These are phyloP conservation scores for Sphaerophoria rueppellii DNA, from an alignment of 2,888 invertebrate species.

Conservation along the genomic window DNA sequence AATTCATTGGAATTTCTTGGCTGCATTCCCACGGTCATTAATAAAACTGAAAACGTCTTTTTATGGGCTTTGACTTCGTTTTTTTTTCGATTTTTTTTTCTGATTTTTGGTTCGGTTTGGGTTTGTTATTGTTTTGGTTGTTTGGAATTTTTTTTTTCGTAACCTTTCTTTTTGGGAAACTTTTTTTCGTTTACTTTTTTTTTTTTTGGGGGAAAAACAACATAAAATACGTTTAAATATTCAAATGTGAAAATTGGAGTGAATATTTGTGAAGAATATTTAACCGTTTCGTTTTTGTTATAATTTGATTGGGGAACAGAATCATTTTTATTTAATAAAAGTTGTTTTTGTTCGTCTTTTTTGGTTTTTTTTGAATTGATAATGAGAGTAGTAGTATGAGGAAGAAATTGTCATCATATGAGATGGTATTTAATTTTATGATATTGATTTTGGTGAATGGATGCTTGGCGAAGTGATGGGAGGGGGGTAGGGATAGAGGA, in stretches of 20 bases:
- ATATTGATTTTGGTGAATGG: constrained; percentile 64
- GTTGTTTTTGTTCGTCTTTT: background rate
- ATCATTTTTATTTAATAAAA: constrained; percentile 67
- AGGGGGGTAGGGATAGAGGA: background rate
- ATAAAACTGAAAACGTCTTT: constrained; percentile 81
- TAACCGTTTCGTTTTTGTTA: constrained; percentile 67
- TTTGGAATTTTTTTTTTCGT: constrained; percentile 63
- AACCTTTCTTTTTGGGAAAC: constrained; percentile 44
- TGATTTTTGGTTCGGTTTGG: constrained; percentile 67
- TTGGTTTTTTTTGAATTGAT: constrained; percentile 42
- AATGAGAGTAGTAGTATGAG: constrained; percentile 48
- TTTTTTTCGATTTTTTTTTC: constrained; percentile 13
- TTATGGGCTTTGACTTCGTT: constrained; percentile 77
- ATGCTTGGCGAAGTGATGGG: background rate
- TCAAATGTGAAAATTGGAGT: constrained; percentile 70
- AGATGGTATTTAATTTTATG: constrained; percentile 71
- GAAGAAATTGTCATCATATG: constrained; percentile 68
- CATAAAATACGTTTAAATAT: constrained; percentile 56
- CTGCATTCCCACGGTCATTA: constrained; percentile 80
- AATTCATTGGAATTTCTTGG: constrained; percentile 72
- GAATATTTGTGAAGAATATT: constrained; percentile 63
- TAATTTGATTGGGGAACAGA: constrained; percentile 68
- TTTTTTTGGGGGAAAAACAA: constrained; percentile 9
- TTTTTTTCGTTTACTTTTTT: constrained; percentile 32
- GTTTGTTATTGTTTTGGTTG: constrained; percentile 73